Conservation (phyloP, 2,888 invertebrate genomes). For the Drosophila prostipennis region DNA sequence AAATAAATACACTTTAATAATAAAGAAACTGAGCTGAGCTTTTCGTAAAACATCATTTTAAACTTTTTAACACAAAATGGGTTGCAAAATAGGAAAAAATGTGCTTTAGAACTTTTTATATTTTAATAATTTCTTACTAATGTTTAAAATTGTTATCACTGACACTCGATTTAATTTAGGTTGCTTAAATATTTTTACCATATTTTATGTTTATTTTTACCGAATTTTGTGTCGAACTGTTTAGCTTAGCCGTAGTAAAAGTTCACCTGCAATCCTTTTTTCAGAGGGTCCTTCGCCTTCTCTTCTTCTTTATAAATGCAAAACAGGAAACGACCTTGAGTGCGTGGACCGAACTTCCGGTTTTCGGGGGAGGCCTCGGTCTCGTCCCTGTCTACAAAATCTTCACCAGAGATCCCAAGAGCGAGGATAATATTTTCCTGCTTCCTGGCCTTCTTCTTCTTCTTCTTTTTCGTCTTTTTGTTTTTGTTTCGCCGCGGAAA, state of each 20-base stretch:
- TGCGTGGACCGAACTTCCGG: slow-evolving; percentile 55
- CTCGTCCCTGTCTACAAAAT: slow-evolving; percentile 44
- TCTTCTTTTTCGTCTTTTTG: too few species aligned
- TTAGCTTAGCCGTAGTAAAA: background rate
- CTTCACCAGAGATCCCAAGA: slow-evolving; percentile 20
- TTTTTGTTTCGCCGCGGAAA: slow-evolving; percentile 44
- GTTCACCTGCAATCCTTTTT: background rate
- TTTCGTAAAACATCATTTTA: background rate
- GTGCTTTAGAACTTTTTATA: too few species aligned
- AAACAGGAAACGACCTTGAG: slow-evolving; percentile 13
- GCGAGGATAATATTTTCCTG: slow-evolving; percentile 69
- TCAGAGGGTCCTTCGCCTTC: background rate
- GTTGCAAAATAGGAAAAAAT: background rate
- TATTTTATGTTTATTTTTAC: too few species aligned
- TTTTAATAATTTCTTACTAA: too few species aligned
- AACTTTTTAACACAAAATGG: background rate
- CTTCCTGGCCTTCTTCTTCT: slow-evolving; percentile 37
- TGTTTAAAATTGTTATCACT: too few species aligned
- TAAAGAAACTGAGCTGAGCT: background rate
- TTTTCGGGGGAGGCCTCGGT: slow-evolving; percentile 5
- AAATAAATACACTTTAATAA: too few species aligned
- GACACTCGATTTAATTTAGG: too few species aligned
- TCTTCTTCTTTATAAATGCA: background rate
- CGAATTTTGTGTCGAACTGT: too few species aligned
- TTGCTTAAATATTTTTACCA: too few species aligned